Conservation (phyloP, 2,797 vertebrate genomes). For the Clarias laeviceps region DNA sequence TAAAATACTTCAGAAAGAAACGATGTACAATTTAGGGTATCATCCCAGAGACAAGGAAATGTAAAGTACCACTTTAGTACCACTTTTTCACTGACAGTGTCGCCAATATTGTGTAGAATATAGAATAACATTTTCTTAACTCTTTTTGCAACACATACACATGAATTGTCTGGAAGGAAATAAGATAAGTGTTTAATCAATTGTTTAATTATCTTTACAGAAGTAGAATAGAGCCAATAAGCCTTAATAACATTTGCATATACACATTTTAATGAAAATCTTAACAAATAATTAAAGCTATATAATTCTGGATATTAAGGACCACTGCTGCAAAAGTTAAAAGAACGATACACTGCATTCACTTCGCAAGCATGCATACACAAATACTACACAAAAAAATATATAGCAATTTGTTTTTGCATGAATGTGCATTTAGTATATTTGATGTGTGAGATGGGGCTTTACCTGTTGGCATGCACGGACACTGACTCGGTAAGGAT, state of each 20-base stretch:
- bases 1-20: background rate
- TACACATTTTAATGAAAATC: background rate
- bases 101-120: background rate
- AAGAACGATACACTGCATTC: background rate
- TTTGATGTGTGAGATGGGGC: background rate
- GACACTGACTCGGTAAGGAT: slow-evolving; percentile 86
- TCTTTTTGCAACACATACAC: background rate
- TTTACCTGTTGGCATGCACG: slow-evolving; percentile 89
- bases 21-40: too few species aligned
- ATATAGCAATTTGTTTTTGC: too few species aligned
- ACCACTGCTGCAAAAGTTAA: background rate
- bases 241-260: background rate
- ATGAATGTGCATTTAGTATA: background rate
- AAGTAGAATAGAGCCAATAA: background rate
- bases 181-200: too few species aligned
- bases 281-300: background rate
- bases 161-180: background rate
- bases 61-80: background rate
- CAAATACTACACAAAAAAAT: too few species aligned
- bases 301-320: background rate
- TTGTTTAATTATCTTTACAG: background rate
- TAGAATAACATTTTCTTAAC: background rate
- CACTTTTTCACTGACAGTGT: background rate
- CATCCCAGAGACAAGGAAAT: background rate
- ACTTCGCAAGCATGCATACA: background rate